Base-by-base conservation (phyloP, 2,113 vertebrate species). In the Morone saxatilis region DNA sequence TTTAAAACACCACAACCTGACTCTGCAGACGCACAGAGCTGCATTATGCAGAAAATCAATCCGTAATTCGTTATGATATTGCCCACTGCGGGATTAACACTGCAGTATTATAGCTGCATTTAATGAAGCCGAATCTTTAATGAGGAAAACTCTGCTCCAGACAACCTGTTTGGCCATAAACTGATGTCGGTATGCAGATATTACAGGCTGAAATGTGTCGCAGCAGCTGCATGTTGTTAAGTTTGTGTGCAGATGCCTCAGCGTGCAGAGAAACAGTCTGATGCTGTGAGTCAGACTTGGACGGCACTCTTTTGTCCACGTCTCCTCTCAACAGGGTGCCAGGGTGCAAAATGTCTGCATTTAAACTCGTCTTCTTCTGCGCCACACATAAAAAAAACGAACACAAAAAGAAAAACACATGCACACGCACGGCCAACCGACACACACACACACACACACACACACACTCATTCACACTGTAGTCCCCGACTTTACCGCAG, bases 401-500 rank as follows among this genome's bases (percentile, higher is more conserved):
- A 63, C 78, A 13, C 16, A 1, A 53, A 4, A 6, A 14, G 9
- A 43, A 38, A 6, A 13, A 4, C 60, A 14, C 50, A 31, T 16
- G 25, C 36, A 2, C 50, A 14, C 9, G 0, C 69, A 61, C 75
- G 69, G 54, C 76, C 66, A 4, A 66, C 76, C 1, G 1, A 4
- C 60, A 14, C 50, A 31, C 22, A 31, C 36, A 2, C 50, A 14
- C 9, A 0, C 69, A 61, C 75, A 3, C 63, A 41, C 77, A 45
- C 51, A 7, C 78, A 11, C 76, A 45, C 74, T 38, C 80, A 48
- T 60, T 6, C 86, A 73, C 83, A 63, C 60, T 31, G 51, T 61
- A 79, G 73, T 73, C 85, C 70, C 83, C 19, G 77, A 83, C 75
- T 90, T 88, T 90, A 90, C 95, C 95, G 95, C 94, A 91, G 94